phyloP scores from a whole-genome alignment of 2,888 invertebrate species.

The Drosophila dives region DNA sequence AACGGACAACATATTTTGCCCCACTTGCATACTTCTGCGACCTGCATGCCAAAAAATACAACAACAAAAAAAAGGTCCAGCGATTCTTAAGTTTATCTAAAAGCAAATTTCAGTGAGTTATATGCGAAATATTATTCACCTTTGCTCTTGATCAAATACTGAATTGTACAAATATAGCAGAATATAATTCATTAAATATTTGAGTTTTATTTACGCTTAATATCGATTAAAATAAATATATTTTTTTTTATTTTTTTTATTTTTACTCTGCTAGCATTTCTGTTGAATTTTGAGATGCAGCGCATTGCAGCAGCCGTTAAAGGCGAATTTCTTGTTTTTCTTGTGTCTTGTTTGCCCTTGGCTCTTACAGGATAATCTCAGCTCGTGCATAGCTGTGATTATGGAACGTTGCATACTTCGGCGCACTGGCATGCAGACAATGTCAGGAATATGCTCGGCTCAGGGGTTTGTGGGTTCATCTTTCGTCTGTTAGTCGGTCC shows the following conservation, averaged over 20 bases:
- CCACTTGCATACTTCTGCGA: slow-evolving; percentile 59
- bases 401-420: slow-evolving; percentile 61
- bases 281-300: neutral
- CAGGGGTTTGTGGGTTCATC: slow-evolving; percentile 9
- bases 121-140: neutral
- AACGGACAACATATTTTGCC: slow-evolving; percentile 52
- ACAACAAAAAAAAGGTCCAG: slow-evolving; percentile 32
- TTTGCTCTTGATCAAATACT: neutral
- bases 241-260: too few relatives aligned
- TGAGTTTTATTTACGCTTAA: neutral
- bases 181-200: neutral
- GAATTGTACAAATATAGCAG: neutral
- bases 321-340: slow-evolving; percentile 8
- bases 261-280: neutral
- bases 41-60: slow-evolving; percentile 40
- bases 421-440: slow-evolving; percentile 59
- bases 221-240: neutral
- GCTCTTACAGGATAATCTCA: slow-evolving; percentile 43
- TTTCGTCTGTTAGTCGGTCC: slow-evolving; percentile 17
- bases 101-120: neutral
- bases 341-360: slow-evolving; percentile 11
- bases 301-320: neutral
- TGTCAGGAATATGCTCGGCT: slow-evolving; percentile 49
- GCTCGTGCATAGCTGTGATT: slow-evolving; percentile 58
- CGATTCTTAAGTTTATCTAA: neutral